phyloP scores from a whole-genome alignment of 2,888 invertebrate species.

The Syritta pipiens region DNA sequence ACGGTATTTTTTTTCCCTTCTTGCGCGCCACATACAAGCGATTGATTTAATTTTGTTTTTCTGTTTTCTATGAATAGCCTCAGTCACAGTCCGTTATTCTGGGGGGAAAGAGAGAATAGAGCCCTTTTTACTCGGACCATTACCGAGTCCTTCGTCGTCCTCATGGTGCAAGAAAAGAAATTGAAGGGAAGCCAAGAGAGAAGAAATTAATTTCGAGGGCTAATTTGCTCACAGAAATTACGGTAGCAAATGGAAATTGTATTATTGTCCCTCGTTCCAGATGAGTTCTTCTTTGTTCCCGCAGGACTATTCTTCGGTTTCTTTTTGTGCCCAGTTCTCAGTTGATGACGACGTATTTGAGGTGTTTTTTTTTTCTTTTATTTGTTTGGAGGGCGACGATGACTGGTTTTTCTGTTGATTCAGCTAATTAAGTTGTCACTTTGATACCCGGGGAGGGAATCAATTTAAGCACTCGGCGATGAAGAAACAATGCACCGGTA shows the following conservation, averaged over 20 bases:
- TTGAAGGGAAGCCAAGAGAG: conserved; percentile 13
- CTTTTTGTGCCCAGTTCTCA: background rate
- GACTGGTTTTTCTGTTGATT: conserved; percentile 24
- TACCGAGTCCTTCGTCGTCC: background rate
- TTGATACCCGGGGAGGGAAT: conserved; percentile 3
- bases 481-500: background rate
- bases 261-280: conserved; percentile 14
- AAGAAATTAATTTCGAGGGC: conserved; percentile 41
- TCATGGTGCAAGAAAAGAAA: conserved; percentile 31
- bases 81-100: background rate
- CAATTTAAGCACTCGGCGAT: conserved; percentile 7
- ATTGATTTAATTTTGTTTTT: conserved; percentile 44
- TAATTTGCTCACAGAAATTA: conserved; percentile 40
- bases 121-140: conserved; percentile 4
- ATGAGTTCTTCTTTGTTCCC: background rate
- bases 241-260: conserved; percentile 17
- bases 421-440: conserved; percentile 20
- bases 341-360: background rate
- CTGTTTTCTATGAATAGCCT: background rate
- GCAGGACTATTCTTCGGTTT: background rate
- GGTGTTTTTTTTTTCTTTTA: background rate
- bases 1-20: background rate
- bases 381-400: background rate
- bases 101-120: background rate
- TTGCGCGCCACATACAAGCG: conserved; percentile 19